Percentiles rank a stretch among this genome's conserved stretches.
These are phyloP conservation scores for Corythornis leucogaster DNA, from an alignment of 2,797 vertebrate genomes.

Conservation along the genomic window DNA sequence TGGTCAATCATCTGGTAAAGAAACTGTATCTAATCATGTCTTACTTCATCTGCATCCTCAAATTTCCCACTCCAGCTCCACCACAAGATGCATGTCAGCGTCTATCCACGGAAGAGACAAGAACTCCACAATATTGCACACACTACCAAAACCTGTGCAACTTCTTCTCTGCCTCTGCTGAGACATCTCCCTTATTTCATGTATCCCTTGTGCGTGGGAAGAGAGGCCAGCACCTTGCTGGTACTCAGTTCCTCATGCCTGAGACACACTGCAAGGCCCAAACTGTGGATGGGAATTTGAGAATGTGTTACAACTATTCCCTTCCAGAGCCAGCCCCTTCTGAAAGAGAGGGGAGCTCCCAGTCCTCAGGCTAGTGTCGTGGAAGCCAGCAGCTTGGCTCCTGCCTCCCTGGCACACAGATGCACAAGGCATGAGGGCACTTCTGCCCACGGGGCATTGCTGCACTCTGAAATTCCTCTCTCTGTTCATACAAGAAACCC, in stretches of 20 bases:
- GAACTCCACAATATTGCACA: not conserved
- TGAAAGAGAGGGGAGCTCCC: not conserved
- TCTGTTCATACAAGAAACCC: not conserved
- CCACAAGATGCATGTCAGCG: not conserved
- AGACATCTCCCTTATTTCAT: not conserved
- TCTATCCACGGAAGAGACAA: not conserved
- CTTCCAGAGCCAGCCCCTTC: not conserved
- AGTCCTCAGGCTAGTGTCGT: fast-evolving
- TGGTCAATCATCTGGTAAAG: not conserved
- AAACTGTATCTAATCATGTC: not conserved
- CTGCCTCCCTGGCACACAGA: not conserved
- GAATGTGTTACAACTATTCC: not conserved
- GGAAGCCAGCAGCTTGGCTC: not conserved
- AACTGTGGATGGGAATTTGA: not conserved
- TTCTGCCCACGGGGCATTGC: not conserved
- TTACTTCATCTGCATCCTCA: not conserved
- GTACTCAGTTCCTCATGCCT: not conserved
- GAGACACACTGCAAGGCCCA: not conserved
- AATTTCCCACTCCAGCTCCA: not conserved
- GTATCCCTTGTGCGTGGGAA: not conserved
- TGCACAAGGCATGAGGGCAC: not conserved
- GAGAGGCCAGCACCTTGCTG: not conserved
- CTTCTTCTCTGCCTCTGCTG: not conserved
- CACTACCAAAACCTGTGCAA: not conserved
- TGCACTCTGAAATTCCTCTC: not conserved